Conservation (phyloP, 2,888 invertebrate species). For the Lordiphosa andalusiaca region DNA sequence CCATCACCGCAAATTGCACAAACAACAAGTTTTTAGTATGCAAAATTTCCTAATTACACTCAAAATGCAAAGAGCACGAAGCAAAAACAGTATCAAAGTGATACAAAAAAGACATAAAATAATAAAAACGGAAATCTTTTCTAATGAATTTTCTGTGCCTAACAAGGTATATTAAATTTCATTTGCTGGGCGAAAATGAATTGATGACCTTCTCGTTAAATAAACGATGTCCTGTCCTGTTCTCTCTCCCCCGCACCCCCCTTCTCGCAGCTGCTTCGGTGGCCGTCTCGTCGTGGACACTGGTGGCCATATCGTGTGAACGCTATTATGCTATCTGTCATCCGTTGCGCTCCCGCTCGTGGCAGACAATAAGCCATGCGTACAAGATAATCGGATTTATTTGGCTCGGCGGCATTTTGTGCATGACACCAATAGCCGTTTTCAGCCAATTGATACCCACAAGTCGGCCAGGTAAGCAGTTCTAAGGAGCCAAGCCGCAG, state of each 20-base stretch:
- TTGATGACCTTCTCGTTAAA: too few relatives aligned
- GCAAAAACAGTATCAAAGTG: background rate
- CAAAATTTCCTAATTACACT: constrained; percentile 30
- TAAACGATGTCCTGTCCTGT: background rate
- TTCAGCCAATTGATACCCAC: constrained; percentile 83
- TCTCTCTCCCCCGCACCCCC: too few relatives aligned
- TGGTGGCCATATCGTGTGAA: constrained; percentile 89
- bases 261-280: constrained; percentile 85
- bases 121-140: background rate
- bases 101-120: background rate
- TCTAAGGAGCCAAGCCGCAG: background rate
- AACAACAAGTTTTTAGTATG: constrained; percentile 19
- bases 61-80: constrained; percentile 27
- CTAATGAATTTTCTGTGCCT: constrained; percentile 5
- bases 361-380: constrained; percentile 89
- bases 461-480: constrained; percentile 77
- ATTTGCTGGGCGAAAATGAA: too few relatives aligned
- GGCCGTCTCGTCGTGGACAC: constrained; percentile 88
- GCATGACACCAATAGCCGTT: constrained; percentile 85
- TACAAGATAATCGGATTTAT: constrained; percentile 86
- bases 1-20: constrained; percentile 25
- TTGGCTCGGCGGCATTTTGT: constrained; percentile 84
- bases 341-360: constrained; percentile 86
- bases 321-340: constrained; percentile 90
- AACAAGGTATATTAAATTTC: constrained; percentile 1